Evolutionary conservation across 2,797 vertebrate species (phyloP).

Genomic region (Natrix natrix): DNA sequence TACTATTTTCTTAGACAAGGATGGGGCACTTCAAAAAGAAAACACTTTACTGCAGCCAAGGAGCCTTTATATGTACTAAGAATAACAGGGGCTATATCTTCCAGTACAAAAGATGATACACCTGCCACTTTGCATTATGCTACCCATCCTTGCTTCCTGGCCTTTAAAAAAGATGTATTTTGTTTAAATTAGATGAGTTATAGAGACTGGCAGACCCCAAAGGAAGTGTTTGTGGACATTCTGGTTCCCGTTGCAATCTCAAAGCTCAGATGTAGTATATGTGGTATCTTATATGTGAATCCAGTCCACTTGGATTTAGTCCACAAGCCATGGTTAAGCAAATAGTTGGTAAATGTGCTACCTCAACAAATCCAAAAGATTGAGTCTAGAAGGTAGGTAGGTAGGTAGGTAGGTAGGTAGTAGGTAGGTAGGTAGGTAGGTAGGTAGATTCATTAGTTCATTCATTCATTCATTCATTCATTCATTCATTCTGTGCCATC

Average conservation of each 20-base stretch:
- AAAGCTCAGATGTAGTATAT: background rate
- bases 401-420: no score
- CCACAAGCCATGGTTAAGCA: background rate
- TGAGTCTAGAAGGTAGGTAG: background rate
- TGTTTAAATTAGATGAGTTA: background rate
- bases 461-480: background rate
- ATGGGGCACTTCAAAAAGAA: background rate
- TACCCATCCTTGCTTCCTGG: background rate
- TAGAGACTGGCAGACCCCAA: background rate
- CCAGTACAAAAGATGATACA: background rate
- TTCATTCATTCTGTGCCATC: background rate
- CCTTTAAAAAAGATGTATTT: background rate
- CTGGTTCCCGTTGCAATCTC: background rate
- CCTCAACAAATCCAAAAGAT: background rate
- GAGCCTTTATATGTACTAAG: background rate
- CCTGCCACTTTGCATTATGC: background rate
- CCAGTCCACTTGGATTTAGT: background rate
- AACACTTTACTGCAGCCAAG: background rate
- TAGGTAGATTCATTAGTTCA: no score
- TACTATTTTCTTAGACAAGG: background rate
- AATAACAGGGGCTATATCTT: background rate
- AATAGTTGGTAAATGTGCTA: background rate
- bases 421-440: no score
- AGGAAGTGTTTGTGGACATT: background rate
- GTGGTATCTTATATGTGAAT: background rate